Percentiles rank a stretch among this genome's conserved stretches.
Evolutionary conservation across 2,113 vertebrate species (phyloP).

Genomic region (Neotoma lepida): DNA sequence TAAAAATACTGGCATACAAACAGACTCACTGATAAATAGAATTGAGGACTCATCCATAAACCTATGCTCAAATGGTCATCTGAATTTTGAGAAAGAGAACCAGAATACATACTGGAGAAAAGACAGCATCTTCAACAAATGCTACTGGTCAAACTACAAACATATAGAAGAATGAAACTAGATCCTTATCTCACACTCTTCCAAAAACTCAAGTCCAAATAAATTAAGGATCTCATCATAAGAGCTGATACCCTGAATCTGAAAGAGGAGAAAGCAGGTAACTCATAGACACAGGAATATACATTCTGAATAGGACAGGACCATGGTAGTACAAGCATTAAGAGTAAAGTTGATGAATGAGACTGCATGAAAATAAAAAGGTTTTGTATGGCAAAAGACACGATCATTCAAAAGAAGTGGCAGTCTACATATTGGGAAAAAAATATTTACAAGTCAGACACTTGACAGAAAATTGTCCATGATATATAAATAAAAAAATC

Average conservation of each 20-base stretch:
- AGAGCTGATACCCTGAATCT: not conserved
- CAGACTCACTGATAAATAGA: not conserved
- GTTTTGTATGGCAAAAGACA: not conserved
- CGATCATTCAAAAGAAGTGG: not conserved
- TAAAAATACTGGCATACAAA: not conserved
- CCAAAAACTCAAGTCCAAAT: not conserved
- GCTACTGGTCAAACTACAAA: not conserved
- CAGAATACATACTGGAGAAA: not conserved
- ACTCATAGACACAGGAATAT: not conserved
- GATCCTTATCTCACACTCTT: not conserved
- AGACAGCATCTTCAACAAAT: not conserved
- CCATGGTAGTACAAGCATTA: not conserved
- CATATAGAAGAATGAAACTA: not conserved
- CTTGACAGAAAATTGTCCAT: not conserved
- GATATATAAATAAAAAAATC: not conserved
- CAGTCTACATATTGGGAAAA: not conserved
- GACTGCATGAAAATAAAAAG: not conserved
- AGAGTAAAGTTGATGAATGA: not conserved
- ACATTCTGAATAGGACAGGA: not conserved
- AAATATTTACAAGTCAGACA: not conserved
- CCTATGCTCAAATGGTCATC: not conserved
- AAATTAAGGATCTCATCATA: not conserved
- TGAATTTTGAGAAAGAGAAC: not conserved
- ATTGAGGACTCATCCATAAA: not conserved
- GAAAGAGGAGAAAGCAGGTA: not conserved